Percentiles rank a stretch among this genome's conserved stretches.
Conservation (phyloP, 2,113 vertebrate genomes). For the Grammomys dolichurus region DNA sequence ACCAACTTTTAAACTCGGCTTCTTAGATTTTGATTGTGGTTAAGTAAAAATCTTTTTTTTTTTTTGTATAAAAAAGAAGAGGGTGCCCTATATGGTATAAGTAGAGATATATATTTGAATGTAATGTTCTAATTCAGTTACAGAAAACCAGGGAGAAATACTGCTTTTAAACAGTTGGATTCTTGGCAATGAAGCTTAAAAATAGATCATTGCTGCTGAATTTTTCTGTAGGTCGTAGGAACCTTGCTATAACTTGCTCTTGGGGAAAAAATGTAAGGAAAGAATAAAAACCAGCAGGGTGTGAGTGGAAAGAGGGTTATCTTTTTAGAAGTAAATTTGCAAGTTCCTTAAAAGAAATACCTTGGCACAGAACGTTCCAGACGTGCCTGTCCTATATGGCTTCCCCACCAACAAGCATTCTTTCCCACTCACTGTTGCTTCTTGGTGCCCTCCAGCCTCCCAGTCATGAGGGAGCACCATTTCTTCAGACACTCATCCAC, state of each 20-base stretch:
- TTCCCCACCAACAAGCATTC: not conserved
- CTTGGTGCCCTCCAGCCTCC: not conserved
- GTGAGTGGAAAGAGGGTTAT: slow-evolving; percentile 20
- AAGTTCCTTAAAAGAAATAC: slow-evolving; percentile 51
- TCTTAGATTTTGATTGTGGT: not conserved
- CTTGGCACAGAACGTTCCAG: not conserved
- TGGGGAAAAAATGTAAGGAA: not conserved
- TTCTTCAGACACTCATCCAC: not conserved
- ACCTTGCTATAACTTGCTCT: slow-evolving; percentile 44
- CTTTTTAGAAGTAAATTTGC: slow-evolving; percentile 48
- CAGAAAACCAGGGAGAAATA: slow-evolving; percentile 11
- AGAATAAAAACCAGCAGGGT: slow-evolving; percentile 32
- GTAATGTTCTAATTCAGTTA: slow-evolving; percentile 39
- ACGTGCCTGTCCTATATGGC: not conserved
- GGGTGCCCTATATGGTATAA: not conserved
- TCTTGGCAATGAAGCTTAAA: slow-evolving; percentile 63
- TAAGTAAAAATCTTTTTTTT: not conserved
- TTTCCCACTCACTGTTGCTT: not conserved
- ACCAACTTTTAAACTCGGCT: not conserved
- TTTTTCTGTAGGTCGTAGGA: slow-evolving; percentile 18
- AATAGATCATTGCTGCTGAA: not conserved
- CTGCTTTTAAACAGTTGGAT: slow-evolving; percentile 58
- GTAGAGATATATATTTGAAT: slow-evolving; percentile 33
- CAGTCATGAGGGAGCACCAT: not conserved
- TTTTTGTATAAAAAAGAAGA: not conserved